phyloP scores from a whole-genome alignment of 2,113 vertebrate species.

The Malurus cyaneus region DNA sequence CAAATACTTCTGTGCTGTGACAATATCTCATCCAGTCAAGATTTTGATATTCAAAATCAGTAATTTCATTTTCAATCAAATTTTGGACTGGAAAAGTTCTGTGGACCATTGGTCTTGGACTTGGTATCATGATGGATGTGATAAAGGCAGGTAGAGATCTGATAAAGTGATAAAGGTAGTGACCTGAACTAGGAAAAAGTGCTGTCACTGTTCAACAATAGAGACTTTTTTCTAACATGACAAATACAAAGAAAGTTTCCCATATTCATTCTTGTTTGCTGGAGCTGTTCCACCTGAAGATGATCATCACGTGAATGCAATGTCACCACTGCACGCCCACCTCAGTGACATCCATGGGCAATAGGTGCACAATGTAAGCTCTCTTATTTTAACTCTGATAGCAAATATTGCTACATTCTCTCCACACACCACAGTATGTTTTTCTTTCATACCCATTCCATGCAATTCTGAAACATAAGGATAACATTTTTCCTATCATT shows the following conservation, averaged over 20 bases:
- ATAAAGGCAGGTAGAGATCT: not conserved
- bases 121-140: not conserved
- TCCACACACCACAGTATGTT: not conserved
- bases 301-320: not conserved
- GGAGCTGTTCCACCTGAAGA: not conserved
- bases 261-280: not conserved
- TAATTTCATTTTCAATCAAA: not conserved
- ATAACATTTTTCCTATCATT: not conserved
- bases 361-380: not conserved
- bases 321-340: not conserved
- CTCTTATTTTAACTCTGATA: not conserved
- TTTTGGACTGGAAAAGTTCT: not conserved
- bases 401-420: not conserved
- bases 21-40: not conserved
- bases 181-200: not conserved
- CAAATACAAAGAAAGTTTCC: not conserved
- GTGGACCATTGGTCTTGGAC: not conserved
- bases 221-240: not conserved
- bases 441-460: not conserved
- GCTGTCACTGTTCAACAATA: not conserved
- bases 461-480: not conserved
- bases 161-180: too few relatives aligned
- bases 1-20: not conserved
- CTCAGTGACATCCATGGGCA: not conserved
- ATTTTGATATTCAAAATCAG: not conserved